Evolutionary conservation across 2,797 vertebrate species (phyloP).

Genomic region (Myiothlypis coronata): DNA sequence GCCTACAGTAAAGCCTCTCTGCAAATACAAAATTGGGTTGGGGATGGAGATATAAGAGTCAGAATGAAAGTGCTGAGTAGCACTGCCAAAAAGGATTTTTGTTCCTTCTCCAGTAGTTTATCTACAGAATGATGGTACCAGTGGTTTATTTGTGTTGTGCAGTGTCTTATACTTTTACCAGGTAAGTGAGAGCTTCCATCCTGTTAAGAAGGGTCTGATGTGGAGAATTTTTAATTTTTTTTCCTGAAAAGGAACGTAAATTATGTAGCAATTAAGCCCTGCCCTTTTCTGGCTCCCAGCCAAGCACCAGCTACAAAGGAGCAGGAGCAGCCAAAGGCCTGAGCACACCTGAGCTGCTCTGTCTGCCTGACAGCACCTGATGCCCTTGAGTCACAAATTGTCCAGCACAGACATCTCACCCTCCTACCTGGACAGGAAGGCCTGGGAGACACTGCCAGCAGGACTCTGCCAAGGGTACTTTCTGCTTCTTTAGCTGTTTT

Average conservation of each 20-base stretch:
- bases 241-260: not conserved
- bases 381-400: not conserved
- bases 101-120: not conserved
- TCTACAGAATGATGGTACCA: not conserved
- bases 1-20: not conserved
- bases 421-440: not conserved
- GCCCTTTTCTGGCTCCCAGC: conserved; percentile 31
- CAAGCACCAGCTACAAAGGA: not conserved
- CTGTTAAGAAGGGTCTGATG: not conserved
- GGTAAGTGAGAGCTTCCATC: not conserved
- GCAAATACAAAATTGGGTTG: not conserved
- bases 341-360: not conserved
- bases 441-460: not conserved
- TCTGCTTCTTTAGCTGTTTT: not conserved
- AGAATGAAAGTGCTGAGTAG: not conserved
- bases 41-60: not conserved
- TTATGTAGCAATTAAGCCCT: conserved; percentile 32
- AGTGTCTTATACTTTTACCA: not conserved
- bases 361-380: not conserved
- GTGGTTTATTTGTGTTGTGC: not conserved
- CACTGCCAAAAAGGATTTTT: not conserved
- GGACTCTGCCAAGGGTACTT: conserved; percentile 10
- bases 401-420: not conserved
- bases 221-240: not conserved
- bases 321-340: not conserved